These are phyloP conservation scores for Florisuga fusca DNA, from an alignment of 2,797 vertebrate genomes.

Conservation along the genomic window DNA sequence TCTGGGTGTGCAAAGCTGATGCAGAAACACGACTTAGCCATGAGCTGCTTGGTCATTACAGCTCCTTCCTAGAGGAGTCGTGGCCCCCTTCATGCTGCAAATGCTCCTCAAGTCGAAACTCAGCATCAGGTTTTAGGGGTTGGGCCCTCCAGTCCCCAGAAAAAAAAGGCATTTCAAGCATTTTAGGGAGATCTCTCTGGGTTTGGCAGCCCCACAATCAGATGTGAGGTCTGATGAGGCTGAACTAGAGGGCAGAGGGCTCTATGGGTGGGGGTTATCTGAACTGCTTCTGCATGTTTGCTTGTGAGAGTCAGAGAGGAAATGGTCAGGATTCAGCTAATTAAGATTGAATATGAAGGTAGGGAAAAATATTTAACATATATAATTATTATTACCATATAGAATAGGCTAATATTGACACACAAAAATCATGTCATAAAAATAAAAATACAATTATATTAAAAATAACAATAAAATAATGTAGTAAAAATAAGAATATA, in stretches of 20 bases:
- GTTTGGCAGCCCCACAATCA: background rate
- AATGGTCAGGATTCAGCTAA: background rate
- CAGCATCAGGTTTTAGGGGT: background rate
- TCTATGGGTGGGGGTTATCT: background rate
- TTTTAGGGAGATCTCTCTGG: background rate
- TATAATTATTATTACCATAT: no score
- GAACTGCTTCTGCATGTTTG: background rate
- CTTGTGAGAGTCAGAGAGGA: background rate
- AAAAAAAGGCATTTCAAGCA: background rate
- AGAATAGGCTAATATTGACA: no score
- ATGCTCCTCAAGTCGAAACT: background rate
- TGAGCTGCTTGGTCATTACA: background rate
- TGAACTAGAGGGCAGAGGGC: background rate
- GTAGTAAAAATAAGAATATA: no score
- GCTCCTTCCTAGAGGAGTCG: background rate
- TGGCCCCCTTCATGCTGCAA: background rate
- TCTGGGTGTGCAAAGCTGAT: background rate
- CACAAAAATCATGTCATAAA: no score
- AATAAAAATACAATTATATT: no score
- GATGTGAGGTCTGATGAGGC: fast-evolving
- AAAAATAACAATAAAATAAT: no score
- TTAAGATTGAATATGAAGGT: background rate
- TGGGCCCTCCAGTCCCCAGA: background rate
- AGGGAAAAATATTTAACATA: background rate
- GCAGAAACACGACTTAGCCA: background rate